These are phyloP conservation scores for Dicerorhinus sumatrensis DNA, from an alignment of 2,113 vertebrate species.

Conservation along the genomic window DNA sequence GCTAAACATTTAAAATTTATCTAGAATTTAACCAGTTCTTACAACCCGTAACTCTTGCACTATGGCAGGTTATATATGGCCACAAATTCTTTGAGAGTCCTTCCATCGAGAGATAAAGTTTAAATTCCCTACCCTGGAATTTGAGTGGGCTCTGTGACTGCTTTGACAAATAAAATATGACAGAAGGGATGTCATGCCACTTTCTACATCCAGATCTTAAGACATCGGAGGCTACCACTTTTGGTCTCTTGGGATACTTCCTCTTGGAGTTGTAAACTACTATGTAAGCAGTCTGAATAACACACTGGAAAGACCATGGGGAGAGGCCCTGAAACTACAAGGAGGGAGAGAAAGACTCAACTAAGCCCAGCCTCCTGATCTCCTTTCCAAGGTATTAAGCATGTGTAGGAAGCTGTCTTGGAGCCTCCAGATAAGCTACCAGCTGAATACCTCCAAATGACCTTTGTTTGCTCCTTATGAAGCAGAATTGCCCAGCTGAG, in stretches of 20 bases:
- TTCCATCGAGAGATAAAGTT: not conserved
- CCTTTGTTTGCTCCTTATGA: not conserved
- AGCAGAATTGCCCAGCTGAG: not conserved
- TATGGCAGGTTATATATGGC: not conserved
- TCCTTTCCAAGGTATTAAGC: not conserved
- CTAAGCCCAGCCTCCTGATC: rapidly evolving
- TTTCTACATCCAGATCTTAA: not conserved
- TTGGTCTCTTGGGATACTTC: not conserved
- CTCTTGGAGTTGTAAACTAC: not conserved
- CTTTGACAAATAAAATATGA: not conserved
- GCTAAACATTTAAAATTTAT: not conserved
- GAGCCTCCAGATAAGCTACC: not conserved
- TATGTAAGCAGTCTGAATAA: not conserved
- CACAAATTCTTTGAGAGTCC: not conserved
- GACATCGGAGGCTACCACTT: not conserved
- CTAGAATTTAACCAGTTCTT: not conserved
- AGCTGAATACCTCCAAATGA: not conserved
- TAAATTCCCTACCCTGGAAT: not conserved
- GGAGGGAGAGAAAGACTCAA: not conserved
- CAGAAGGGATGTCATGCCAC: not conserved
- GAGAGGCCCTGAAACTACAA: not conserved
- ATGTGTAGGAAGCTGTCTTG: not conserved
- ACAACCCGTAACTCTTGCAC: not conserved
- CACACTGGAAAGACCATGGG: not conserved
- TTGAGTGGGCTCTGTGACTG: not conserved